These are phyloP conservation scores for Macrosteles quadrilineatus DNA, from an alignment of 1,140 invertebrate species.

Conservation along the genomic window DNA sequence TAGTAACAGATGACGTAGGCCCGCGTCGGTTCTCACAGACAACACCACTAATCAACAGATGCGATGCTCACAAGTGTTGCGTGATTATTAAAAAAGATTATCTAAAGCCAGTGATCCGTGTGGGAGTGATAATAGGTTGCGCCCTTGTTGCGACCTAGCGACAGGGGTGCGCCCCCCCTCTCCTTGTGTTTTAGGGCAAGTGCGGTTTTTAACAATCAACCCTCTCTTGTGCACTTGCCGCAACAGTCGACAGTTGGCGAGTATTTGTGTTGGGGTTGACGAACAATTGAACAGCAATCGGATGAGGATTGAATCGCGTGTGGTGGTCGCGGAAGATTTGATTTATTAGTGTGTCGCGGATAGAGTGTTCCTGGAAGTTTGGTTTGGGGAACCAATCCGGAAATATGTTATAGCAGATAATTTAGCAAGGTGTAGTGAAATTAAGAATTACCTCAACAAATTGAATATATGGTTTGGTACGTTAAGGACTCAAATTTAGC, in stretches of 20 bases:
- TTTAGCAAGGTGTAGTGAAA: too few species aligned
- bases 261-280: conserved; percentile 9
- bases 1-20: too few species aligned
- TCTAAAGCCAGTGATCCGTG: neutral
- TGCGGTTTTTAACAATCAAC: conserved; percentile 11
- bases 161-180: neutral
- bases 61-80: neutral
- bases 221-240: neutral
- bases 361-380: too few species aligned
- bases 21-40: too few species aligned
- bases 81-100: conserved; percentile 5
- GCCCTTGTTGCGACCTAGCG: neutral
- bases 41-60: conserved; percentile 5
- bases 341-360: too few species aligned
- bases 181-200: conserved; percentile 9
- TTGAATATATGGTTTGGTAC: too few species aligned
- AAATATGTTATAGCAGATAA: too few species aligned
- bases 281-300: neutral
- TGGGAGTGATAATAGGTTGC: conserved; percentile 1
- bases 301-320: conserved; percentile 9
- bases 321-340: too few species aligned
- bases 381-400: too few species aligned
- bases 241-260: neutral
- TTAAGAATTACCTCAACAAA: too few species aligned
- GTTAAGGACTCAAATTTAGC: too few species aligned